Evolutionary conservation across 2,888 invertebrate genomes (phyloP).

Genomic region (Xylophagus ater): DNA sequence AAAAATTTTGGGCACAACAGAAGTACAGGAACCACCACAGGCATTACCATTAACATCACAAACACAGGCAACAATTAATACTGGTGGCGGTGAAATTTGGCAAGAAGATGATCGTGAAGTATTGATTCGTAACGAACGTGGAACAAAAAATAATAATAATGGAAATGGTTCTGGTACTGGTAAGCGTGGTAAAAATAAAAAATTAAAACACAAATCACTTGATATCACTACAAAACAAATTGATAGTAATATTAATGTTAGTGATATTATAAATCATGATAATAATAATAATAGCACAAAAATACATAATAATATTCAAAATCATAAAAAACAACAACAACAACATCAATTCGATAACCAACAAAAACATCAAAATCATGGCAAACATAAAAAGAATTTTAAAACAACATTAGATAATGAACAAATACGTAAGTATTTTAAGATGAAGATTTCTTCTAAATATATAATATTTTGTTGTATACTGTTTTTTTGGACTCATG

Average conservation of each 20-base stretch:
- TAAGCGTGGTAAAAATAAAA: constrained; percentile 31
- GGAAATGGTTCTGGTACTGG: constrained; percentile 19
- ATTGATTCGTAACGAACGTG: constrained; percentile 66
- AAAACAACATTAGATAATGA: constrained; percentile 13
- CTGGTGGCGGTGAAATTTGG: constrained; percentile 52
- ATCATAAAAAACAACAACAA: neutral
- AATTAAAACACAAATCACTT: no score
- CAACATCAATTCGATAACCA: constrained; percentile 7
- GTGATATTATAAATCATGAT: constrained; percentile 8
- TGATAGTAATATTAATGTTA: constrained; percentile 1
- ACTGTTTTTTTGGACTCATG: no score
- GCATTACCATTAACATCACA: constrained; percentile 36
- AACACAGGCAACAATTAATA: constrained; percentile 32
- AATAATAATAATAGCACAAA: constrained; percentile 9
- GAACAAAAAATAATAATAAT: constrained; percentile 46
- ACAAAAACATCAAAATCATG: constrained; percentile 10
- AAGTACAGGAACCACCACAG: constrained; percentile 37
- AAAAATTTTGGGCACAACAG: constrained; percentile 33
- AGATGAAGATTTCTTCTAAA: no score
- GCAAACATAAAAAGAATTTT: no score
- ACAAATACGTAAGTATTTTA: constrained; percentile 15
- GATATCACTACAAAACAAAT: constrained; percentile 7
- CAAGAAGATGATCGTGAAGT: constrained; percentile 72
- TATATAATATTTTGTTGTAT: neutral
- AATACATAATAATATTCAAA: constrained; percentile 1